A percentile compares a stretch with the other conserved stretches of the same genome.
These are phyloP conservation scores for Acyrthosiphon pisum DNA, from an alignment of 1,140 invertebrate genomes.

Conservation along the genomic window DNA sequence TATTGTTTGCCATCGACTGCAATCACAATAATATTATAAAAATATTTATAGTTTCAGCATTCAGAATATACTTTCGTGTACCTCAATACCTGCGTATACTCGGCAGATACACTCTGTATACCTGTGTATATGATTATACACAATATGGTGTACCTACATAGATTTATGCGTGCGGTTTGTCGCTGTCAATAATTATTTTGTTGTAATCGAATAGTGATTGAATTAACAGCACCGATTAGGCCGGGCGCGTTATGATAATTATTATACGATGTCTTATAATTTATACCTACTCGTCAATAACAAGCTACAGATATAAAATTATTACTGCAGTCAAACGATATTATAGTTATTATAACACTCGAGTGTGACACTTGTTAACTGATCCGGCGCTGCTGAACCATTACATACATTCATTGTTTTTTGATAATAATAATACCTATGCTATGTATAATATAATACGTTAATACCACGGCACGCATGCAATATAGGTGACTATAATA, in stretches of 20 bases:
- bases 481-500: not conserved
- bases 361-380: not conserved
- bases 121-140: not conserved
- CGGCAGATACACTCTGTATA: not conserved
- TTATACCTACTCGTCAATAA: not conserved
- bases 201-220: not conserved
- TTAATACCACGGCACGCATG: not conserved
- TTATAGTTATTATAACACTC: not conserved
- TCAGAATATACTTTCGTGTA: too few species aligned
- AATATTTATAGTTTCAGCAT: too few species aligned
- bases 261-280: not conserved
- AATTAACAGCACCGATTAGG: not conserved
- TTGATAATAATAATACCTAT: not conserved
- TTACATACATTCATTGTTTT: not conserved
- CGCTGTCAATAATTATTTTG: not conserved
- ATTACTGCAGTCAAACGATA: not conserved
- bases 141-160: not conserved
- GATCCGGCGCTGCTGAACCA: not conserved
- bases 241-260: not conserved
- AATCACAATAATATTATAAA: too few species aligned
- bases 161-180: not conserved
- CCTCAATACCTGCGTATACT: too few species aligned
- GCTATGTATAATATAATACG: too few species aligned
- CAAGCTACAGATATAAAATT: not conserved
- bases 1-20: too few species aligned